Base-by-base conservation (phyloP, 2,888 invertebrate species). In the Habrosyne pyritoides region DNA sequence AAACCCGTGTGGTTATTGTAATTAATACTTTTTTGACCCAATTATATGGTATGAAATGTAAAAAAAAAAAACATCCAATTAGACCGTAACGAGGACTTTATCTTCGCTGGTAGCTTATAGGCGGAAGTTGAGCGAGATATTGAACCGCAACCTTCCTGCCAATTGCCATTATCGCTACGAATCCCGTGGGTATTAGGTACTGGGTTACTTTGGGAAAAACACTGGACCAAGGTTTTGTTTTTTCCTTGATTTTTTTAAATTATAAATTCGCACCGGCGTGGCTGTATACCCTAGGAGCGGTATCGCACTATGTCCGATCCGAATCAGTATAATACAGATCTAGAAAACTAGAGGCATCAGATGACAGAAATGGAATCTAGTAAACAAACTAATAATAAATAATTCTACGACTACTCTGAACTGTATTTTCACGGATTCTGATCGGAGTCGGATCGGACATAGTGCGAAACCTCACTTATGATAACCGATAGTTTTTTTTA, bases 111-210 rank as follows among this genome's bases (percentile, higher is more conserved):
- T 59, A 60, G 59, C 67, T 63, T 63, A 60, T 59, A 61, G 33
- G 48, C 66, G 71, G 68, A 66, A 67, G 58, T 26, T 10, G 46
- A 12, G 48, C 53, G 71, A 71, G 42, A 42, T 70, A 71, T 10
- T 0, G 48, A 50, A 71, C 73, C 73, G 59, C 73, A 68, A 21
- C 51, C 73, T 61, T 73, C 73, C 73, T 71, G 73, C 60, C 47
- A 18, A 18, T 18, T 8, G 18, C 18, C 42, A 42, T 63, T 66
- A 69, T 66, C 63, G 60, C 46, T 12, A 52, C 49, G 62, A 48
- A 56, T 62, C 69, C 71, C 62, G 42, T 64, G 59, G 62, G 12
- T 36, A 21, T 30, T 42, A n/a, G 8, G 18, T 18, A 18, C 42
- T 42, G n/a, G 42, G 18, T n/a, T n/a, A 18, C 42, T 42, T 42